phyloP scores from a whole-genome alignment of 1,140 invertebrate genomes.

The Protaetia brevitarsis region DNA sequence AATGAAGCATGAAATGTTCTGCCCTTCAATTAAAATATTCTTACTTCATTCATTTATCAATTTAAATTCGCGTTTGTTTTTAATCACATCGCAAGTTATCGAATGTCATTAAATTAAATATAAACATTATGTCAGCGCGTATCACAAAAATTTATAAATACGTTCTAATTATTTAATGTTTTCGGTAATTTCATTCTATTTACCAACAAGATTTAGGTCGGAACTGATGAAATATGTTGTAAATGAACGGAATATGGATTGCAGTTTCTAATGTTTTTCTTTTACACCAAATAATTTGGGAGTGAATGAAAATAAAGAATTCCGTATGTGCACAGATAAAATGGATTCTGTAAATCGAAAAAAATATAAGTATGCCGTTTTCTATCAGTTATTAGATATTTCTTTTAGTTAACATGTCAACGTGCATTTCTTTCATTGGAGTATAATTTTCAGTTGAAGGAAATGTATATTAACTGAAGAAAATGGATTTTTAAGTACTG shows the following conservation, averaged over 20 bases:
- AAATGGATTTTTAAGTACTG: too few species aligned
- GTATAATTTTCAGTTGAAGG: too few species aligned
- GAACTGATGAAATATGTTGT: neutral
- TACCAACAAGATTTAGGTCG: neutral
- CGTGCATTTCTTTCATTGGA: too few species aligned
- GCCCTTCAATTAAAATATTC: too few species aligned
- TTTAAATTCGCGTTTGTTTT: conserved; percentile 4
- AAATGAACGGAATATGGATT: neutral
- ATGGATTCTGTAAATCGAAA: too few species aligned
- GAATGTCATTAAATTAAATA: neutral
- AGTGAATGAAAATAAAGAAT: too few species aligned
- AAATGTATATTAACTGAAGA: too few species aligned
- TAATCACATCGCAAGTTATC: neutral
- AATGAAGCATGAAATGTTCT: too few species aligned
- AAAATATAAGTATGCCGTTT: too few species aligned
- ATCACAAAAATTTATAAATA: neutral
- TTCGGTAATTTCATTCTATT: neutral
- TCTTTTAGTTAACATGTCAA: too few species aligned
- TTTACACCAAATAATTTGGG: neutral
- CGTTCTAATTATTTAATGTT: neutral
- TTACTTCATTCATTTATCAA: neutral
- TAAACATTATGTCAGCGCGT: neutral
- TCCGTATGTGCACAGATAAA: too few species aligned
- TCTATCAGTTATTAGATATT: too few species aligned
- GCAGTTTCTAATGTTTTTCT: neutral